Conservation (phyloP, 2,113 vertebrate genomes). For the Peromyscus californicus region DNA sequence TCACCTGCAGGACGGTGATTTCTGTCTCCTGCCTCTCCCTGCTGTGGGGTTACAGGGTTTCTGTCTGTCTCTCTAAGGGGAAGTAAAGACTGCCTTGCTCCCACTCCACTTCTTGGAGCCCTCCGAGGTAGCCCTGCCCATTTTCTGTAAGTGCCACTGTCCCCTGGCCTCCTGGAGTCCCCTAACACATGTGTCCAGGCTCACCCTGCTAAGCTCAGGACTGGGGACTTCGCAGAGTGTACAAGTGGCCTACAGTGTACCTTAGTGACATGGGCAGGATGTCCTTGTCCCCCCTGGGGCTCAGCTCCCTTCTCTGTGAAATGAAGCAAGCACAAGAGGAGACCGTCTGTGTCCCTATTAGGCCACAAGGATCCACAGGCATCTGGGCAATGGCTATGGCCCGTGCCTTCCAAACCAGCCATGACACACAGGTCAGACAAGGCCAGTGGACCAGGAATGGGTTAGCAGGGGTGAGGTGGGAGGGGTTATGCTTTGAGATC, state of each 20-base stretch:
- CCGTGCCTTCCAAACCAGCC: neutral
- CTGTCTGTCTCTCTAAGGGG: neutral
- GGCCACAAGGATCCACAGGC: neutral
- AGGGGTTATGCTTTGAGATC: neutral
- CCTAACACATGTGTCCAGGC: neutral
- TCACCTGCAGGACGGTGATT: neutral
- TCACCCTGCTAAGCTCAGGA: neutral
- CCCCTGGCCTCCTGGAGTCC: too few relatives aligned
- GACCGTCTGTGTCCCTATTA: accelerated
- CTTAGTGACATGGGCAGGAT: accelerated
- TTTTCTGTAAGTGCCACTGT: neutral
- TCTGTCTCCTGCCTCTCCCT: conserved; percentile 9
- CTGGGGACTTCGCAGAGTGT: neutral
- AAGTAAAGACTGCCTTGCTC: neutral
- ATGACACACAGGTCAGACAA: neutral
- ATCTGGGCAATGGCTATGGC: neutral
- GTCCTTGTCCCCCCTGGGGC: neutral
- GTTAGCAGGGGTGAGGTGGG: accelerated
- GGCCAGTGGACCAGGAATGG: too few relatives aligned
- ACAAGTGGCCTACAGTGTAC: neutral
- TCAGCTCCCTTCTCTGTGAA: neutral
- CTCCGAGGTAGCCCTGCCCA: neutral
- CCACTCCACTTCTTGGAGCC: neutral
- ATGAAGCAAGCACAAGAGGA: neutral
- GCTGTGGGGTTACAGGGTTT: neutral